Percentiles rank a stretch among this genome's conserved stretches.
Conservation (phyloP, 1,140 invertebrate species). For the Cherax destructor region DNA sequence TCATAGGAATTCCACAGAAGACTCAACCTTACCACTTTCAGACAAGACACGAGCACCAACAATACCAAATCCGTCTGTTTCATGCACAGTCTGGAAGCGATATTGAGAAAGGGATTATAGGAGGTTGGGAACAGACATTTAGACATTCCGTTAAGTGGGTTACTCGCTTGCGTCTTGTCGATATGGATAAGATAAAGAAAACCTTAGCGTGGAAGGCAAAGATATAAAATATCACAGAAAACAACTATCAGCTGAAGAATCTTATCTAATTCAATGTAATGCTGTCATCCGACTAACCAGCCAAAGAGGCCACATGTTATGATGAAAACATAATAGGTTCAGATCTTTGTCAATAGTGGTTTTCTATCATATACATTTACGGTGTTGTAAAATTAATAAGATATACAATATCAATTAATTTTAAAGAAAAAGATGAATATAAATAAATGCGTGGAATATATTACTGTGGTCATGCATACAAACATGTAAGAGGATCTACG, state of each 20-base stretch:
- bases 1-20: slow-evolving; percentile 22
- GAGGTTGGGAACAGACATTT: background rate
- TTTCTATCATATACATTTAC: too few relatives aligned
- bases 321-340: too few relatives aligned
- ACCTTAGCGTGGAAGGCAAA: background rate
- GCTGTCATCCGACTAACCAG: background rate
- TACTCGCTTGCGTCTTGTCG: background rate
- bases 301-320: too few relatives aligned
- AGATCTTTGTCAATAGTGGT: too few relatives aligned
- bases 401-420: too few relatives aligned
- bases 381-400: too few relatives aligned
- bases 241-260: background rate
- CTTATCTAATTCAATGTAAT: background rate
- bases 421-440: too few relatives aligned
- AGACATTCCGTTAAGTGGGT: background rate
- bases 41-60: slow-evolving; percentile 35
- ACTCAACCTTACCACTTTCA: slow-evolving; percentile 45
- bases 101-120: background rate
- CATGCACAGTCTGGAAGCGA: slow-evolving; percentile 41
- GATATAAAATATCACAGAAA: background rate
- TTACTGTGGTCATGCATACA: too few relatives aligned
- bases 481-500: too few relatives aligned
- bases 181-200: too few relatives aligned
- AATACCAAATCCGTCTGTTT: slow-evolving; percentile 31
- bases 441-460: too few relatives aligned